Evolutionary conservation across 2,113 vertebrate genomes (phyloP), one percentile per base, ranked within the genome.

Genomic region (Crotalus helleri): DNA sequence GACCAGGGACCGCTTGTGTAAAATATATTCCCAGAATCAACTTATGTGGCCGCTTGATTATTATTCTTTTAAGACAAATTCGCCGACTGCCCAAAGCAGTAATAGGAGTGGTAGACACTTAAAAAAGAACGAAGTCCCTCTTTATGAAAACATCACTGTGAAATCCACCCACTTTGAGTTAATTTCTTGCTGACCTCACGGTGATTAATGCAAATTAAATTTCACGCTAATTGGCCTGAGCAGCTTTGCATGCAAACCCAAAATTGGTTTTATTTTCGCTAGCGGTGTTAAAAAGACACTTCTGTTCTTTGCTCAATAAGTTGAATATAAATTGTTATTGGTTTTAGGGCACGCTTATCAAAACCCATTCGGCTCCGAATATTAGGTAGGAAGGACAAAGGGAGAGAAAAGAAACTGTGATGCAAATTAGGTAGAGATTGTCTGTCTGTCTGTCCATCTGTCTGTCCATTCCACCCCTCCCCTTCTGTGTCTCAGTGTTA

Each of bases 171-270:
- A 97, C 95, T 93, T 95, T 85, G 94, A 96, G 93, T 96, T 97
- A 97, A 97, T 97, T 96, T 97, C 95, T 95, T 95, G 92, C 95
- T 97, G 96, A 97, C 97, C 95, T 95, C 94, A 94, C 94, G 95
- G 95, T 97, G 96, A 97, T 97, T 97, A 96, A 96, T 97, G 95
- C 95, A 97, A 97, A 97, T 97, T 97, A 96, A 96, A 97, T 97
- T 97, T 96, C 95, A 95, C 88, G 94, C 94, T 97, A 97, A 97
- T 97, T 97, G 96, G 95, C 94, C 96, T 95, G 95, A 97, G 95
- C 93, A 94, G 95, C 94, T 97, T 93, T 95, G 87, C 93, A 74
- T 59, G 90, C 95, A 95, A 95, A 92, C 93, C 94, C 94, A 94
- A 96, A 97, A 96, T 95, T 93, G 93, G 90, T 93, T 81, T 81